A percentile compares a stretch with the other conserved stretches of the same genome.
These are phyloP conservation scores for Meleagris gallopavo DNA, from an alignment of 2,113 vertebrate genomes.

Conservation along the genomic window DNA sequence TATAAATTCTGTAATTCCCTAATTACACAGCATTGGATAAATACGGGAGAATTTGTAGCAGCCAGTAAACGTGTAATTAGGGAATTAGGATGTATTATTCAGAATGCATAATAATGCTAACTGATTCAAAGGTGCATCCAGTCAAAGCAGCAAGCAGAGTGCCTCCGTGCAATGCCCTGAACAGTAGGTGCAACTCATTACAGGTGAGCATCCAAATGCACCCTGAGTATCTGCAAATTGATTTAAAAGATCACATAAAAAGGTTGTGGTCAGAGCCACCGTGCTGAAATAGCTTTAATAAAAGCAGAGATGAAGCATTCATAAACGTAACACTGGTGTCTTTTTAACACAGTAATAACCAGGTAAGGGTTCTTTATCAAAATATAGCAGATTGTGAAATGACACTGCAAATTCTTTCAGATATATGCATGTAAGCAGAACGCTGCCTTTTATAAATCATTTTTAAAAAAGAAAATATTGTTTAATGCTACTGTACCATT, in stretches of 20 bases:
- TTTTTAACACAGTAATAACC: neutral
- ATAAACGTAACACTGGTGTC: neutral
- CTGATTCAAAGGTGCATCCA: slow-evolving; percentile 33
- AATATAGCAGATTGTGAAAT: neutral
- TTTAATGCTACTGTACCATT: neutral
- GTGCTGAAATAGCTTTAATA: neutral
- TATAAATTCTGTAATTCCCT: slow-evolving; percentile 68
- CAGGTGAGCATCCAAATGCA: slow-evolving; percentile 16
- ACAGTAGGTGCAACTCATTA: neutral
- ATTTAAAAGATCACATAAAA: neutral
- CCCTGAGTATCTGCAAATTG: neutral
- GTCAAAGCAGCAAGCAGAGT: neutral
- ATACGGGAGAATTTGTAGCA: slow-evolving; percentile 62
- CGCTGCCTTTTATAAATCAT: neutral
- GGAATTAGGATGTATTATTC: slow-evolving; percentile 75
- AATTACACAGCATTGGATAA: slow-evolving; percentile 66
- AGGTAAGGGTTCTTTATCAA: neutral
- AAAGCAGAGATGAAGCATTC: neutral
- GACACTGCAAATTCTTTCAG: neutral
- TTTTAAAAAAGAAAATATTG: neutral
- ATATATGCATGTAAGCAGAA: neutral
- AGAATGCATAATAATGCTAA: slow-evolving; percentile 43
- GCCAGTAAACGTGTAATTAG: slow-evolving; percentile 74
- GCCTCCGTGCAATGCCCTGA: neutral
- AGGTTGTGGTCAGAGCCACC: neutral